phyloP scores from a whole-genome alignment of 2,113 vertebrate species.

The Myrmophylax atrothorax region DNA sequence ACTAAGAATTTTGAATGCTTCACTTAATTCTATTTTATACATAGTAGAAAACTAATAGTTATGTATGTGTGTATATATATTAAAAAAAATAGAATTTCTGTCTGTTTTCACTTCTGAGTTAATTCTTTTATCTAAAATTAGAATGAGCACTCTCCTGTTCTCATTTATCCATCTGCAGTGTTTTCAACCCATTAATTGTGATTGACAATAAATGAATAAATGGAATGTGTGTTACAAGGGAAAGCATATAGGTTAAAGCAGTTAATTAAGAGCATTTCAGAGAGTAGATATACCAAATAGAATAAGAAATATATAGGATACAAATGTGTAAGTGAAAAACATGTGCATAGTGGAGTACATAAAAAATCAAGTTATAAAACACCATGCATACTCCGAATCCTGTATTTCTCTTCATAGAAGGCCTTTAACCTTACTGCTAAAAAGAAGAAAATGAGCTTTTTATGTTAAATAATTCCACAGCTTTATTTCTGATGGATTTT shows the following conservation, averaged over 20 bases:
- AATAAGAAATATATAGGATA: background rate
- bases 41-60: background rate
- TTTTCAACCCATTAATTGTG: background rate
- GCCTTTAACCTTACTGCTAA: background rate
- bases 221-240: background rate
- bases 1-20: background rate
- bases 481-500: background rate
- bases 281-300: background rate
- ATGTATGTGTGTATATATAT: background rate
- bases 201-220: constrained; percentile 23
- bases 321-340: background rate
- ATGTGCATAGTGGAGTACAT: background rate
- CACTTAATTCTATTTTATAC: background rate
- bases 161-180: background rate
- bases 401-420: background rate
- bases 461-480: background rate
- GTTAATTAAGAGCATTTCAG: background rate
- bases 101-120: constrained; percentile 27
- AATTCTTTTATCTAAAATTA: constrained; percentile 16
- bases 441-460: background rate
- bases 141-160: background rate
- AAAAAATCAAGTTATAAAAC: background rate
- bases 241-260: constrained; percentile 6
- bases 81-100: constrained; percentile 7
- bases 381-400: background rate